phyloP scores from a whole-genome alignment of 2,888 invertebrate species.

The Aleiodes alternator region DNA sequence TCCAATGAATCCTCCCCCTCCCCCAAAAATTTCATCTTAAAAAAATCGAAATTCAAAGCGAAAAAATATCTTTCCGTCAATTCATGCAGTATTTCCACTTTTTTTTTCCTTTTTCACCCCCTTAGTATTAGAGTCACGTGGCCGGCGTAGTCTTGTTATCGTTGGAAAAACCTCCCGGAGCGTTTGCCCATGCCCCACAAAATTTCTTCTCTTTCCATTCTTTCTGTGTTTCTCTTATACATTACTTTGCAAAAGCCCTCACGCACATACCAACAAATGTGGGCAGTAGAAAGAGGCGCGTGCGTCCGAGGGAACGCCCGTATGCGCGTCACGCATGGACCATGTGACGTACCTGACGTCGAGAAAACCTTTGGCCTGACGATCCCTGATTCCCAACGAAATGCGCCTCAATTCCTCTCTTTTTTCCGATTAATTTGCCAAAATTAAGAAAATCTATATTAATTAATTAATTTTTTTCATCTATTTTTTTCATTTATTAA shows the following conservation, averaged over 20 bases:
- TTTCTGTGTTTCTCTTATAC: slow-evolving; percentile 11
- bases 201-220: slow-evolving; percentile 14
- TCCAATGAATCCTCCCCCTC: too few relatives aligned
- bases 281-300: background rate
- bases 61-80: too few relatives aligned
- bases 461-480: background rate
- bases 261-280: slow-evolving; percentile 1
- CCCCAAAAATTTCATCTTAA: too few relatives aligned
- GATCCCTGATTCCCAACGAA: background rate
- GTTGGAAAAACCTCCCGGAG: slow-evolving; percentile 52
- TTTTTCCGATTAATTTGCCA: background rate
- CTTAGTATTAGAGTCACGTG: slow-evolving; percentile 66
- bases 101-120: background rate
- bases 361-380: background rate
- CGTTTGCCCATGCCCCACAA: slow-evolving; percentile 18
- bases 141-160: slow-evolving; percentile 54
- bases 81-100: background rate
- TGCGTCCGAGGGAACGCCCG: slow-evolving; percentile 15
- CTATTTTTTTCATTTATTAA: background rate
- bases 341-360: background rate
- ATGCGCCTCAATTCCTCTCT: background rate
- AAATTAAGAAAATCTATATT: background rate
- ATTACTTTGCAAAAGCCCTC: background rate
- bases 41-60: too few relatives aligned
- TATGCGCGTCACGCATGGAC: slow-evolving; percentile 11